Conservation (phyloP, 2,888 invertebrate species). For the Elegia similella region DNA sequence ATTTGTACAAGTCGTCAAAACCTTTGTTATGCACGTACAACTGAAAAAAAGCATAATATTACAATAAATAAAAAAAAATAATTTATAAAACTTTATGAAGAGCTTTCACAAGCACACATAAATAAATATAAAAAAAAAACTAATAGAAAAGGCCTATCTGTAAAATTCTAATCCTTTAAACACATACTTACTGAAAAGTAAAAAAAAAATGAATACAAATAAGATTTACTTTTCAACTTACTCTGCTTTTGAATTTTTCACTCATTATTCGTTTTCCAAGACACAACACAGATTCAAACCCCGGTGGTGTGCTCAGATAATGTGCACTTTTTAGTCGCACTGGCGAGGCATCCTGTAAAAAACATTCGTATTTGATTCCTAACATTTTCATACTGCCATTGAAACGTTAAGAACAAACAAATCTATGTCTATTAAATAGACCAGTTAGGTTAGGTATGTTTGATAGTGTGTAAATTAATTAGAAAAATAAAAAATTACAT, state of each 20-base stretch:
- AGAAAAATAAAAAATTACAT: too few relatives aligned
- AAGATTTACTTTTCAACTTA: conserved; percentile 9
- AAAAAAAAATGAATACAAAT: too few relatives aligned
- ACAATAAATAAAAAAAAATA: background rate
- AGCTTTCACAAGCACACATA: too few relatives aligned
- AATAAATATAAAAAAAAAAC: too few relatives aligned
- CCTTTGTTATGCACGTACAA: conserved; percentile 72
- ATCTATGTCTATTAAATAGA: too few relatives aligned
- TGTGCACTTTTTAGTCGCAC: conserved; percentile 75
- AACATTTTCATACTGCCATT: too few relatives aligned
- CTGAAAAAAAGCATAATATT: conserved; percentile 42
- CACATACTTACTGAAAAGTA: too few relatives aligned
- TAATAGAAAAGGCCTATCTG: too few relatives aligned
- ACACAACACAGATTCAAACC: conserved; percentile 64
- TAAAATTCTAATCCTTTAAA: background rate
- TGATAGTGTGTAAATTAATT: too few relatives aligned
- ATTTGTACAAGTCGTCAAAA: conserved; percentile 73
- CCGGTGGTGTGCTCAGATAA: conserved; percentile 70
- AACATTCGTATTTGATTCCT: background rate
- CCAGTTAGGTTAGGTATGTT: too few relatives aligned
- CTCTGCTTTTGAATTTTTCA: conserved; percentile 14
- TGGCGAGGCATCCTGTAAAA: conserved; percentile 78
- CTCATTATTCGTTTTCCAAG: conserved; percentile 14
- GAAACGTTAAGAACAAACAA: too few relatives aligned
- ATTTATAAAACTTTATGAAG: background rate